Conservation (phyloP, 2,888 invertebrate species). For the Heliothis peltigera region DNA sequence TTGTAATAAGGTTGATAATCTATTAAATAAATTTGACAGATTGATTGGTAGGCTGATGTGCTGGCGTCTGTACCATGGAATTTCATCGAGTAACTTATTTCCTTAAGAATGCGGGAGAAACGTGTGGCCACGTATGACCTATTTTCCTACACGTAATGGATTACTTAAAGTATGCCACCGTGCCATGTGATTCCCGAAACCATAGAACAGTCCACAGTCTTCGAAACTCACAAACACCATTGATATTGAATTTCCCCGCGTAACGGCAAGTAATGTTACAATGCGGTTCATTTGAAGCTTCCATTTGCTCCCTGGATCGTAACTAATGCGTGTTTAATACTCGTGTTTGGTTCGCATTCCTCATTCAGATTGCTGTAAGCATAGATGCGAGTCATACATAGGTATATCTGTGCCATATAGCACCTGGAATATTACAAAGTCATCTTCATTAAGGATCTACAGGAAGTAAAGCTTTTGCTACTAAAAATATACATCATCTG, state of each 20-base stretch:
- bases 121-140: background rate
- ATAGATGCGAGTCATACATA: constrained; percentile 20
- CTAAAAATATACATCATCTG: background rate
- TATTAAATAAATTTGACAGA: no score
- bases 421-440: background rate
- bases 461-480: background rate
- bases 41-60: no score
- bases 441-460: background rate
- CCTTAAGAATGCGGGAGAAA: background rate
- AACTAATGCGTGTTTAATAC: constrained; percentile 67
- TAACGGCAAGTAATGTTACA: constrained; percentile 42
- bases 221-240: background rate
- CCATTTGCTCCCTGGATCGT: constrained; percentile 56
- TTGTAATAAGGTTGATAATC: no score
- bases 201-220: background rate
- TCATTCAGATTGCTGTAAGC: constrained; percentile 32
- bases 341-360: constrained; percentile 54
- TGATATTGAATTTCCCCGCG: constrained; percentile 33
- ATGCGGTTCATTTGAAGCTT: constrained; percentile 53
- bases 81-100: background rate
- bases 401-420: background rate
- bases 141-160: background rate
- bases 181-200: background rate
- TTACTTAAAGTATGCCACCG: background rate
- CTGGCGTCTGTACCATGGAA: no score